Percentiles rank a stretch among this genome's conserved stretches.
Conservation (phyloP, 1,140 invertebrate genomes). For the Mesaphorura yosii region DNA sequence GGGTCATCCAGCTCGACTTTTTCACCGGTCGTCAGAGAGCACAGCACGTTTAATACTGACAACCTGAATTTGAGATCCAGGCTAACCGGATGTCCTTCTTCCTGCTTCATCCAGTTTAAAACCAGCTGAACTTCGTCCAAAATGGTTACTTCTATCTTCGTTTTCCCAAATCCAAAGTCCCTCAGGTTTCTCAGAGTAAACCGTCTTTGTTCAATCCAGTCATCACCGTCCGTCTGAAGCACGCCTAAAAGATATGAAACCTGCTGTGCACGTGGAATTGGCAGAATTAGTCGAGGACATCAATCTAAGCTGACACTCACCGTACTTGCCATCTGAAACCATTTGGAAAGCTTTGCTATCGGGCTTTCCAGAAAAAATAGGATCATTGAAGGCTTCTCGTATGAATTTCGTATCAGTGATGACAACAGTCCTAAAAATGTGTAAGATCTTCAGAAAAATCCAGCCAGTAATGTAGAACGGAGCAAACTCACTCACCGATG, state of each 20-base stretch:
- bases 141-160: not conserved
- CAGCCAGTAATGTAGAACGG: not conserved
- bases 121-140: constrained; percentile 10
- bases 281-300: not conserved
- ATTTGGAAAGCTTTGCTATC: constrained; percentile 10
- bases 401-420: constrained; percentile 71
- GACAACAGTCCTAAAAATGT: constrained; percentile 48
- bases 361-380: constrained; percentile 73
- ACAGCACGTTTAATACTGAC: not conserved
- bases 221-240: constrained; percentile 16
- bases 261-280: not conserved
- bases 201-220: constrained; percentile 22
- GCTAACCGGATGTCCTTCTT: not conserved
- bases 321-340: not conserved
- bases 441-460: not conserved
- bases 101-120: not conserved
- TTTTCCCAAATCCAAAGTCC: constrained; percentile 7
- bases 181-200: constrained; percentile 13
- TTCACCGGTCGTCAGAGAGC: not conserved
- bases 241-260: constrained; percentile 13
- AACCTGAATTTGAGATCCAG: not conserved
- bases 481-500: constrained; percentile 7
- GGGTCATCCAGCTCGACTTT: not conserved
- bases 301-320: not conserved
- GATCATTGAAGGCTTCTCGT: constrained; percentile 65